A percentile compares a stretch with the other conserved stretches of the same genome.
Evolutionary conservation across 1,140 invertebrate species (phyloP).

Genomic region (Polypedilum vanderplanki): DNA sequence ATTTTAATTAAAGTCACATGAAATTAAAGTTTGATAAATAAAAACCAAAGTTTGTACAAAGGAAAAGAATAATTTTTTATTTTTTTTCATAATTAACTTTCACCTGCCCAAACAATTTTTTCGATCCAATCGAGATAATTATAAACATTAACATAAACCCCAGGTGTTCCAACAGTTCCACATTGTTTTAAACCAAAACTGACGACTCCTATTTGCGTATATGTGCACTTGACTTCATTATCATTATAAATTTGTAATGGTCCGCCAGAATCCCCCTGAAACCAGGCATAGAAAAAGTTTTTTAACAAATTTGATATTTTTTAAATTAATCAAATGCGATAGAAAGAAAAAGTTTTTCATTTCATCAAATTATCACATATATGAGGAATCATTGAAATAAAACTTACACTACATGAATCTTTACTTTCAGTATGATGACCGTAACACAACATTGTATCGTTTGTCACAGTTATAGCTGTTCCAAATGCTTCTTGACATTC

Average conservation of each 20-base stretch:
- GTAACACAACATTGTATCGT: conserved; percentile 9
- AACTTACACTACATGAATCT: conserved; percentile 18
- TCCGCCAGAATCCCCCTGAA: conserved; percentile 33
- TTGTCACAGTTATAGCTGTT: background rate
- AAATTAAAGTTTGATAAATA: too few species aligned
- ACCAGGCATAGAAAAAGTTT: background rate
- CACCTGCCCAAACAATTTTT: conserved; percentile 37
- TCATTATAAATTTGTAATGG: conserved; percentile 38
- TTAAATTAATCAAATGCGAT: too few species aligned
- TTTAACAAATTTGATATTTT: too few species aligned
- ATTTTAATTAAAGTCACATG: too few species aligned
- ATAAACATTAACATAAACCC: conserved; percentile 39
- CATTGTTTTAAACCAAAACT: conserved; percentile 36
- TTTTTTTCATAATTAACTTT: background rate
- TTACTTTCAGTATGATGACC: background rate
- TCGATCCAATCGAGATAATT: conserved; percentile 40
- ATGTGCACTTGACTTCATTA: conserved; percentile 35
- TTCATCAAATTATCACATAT: too few species aligned
- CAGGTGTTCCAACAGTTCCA: conserved; percentile 35
- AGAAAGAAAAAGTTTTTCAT: too few species aligned
- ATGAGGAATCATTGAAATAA: too few species aligned
- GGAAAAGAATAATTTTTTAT: too few species aligned
- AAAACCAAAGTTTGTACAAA: too few species aligned
- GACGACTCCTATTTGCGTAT: conserved; percentile 37
- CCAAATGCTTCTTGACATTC: background rate